Conservation (phyloP, 1,140 invertebrate species). For the Zaprionus camerounensis region DNA sequence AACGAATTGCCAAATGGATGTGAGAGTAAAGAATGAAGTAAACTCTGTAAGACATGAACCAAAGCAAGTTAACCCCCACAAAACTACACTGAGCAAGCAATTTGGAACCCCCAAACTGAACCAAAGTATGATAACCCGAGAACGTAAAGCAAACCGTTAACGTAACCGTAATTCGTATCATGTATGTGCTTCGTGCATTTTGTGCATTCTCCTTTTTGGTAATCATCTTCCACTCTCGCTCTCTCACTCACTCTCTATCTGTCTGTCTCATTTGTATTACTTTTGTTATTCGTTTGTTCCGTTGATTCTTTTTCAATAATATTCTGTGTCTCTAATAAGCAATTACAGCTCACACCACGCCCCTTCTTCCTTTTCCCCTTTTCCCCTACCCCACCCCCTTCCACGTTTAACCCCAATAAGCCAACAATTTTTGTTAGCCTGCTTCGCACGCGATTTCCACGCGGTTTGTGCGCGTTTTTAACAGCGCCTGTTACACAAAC, state of each 20-base stretch:
- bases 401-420: not conserved
- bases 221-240: not conserved
- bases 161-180: not conserved
- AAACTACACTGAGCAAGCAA: slow-evolving; percentile 11
- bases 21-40: slow-evolving; percentile 25
- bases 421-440: slow-evolving; percentile 45
- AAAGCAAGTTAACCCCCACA: slow-evolving; percentile 67
- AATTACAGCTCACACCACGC: slow-evolving; percentile 3
- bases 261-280: slow-evolving; percentile 34
- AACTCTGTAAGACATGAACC: slow-evolving; percentile 67
- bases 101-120: not conserved
- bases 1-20: slow-evolving; percentile 8
- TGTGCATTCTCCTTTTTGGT: slow-evolving; percentile 2
- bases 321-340: slow-evolving; percentile 48
- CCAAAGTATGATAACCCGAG: not conserved
- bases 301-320: slow-evolving; percentile 19
- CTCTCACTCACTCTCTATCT: not conserved
- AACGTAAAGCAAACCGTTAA: not conserved
- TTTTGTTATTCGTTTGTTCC: slow-evolving; percentile 22
- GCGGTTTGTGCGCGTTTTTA: slow-evolving; percentile 42
- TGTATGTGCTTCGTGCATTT: slow-evolving; percentile 13
- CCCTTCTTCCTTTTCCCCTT: no score
- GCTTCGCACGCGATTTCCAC: slow-evolving; percentile 45
- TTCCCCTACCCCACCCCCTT: not conserved
- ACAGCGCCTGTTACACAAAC: slow-evolving; percentile 48